Evolutionary conservation across 1,140 invertebrate genomes (phyloP), one percentile per base, ranked within the genome.

Genomic region (Apis laboriosa): DNA sequence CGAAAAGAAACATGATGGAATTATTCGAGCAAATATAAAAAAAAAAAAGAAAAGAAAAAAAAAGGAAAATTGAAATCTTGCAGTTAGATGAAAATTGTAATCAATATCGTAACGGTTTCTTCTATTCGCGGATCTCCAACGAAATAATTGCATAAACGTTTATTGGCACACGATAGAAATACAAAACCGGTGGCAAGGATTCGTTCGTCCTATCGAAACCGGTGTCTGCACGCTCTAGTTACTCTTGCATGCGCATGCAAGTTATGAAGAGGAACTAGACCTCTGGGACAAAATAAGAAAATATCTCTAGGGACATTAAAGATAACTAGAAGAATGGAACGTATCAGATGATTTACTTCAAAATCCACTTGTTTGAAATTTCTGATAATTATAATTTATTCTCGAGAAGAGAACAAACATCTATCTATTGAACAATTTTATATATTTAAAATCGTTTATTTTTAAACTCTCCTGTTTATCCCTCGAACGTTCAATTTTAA

Each of bases 161-260:
- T 55, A 80, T 84, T 73, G 80, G 28, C 76, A 67, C 68, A 67
- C 58, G 76, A 77, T 68, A 78, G 53, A 58, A 43, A 21, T 21
- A n/a, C 8, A 56, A 83, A 83, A 78, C 81, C 81, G 68, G 81
- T 78, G 58, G 67, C 63, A 34, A 21, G 15, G 28, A 67, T 51
- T n/a, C 34, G 75, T 17, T 24, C 9, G 67, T 66, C 70, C n/a
- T 71, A 58, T 64, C 58, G 66, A 51, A 76, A 83, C 81, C 75
- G 81, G 81, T 83, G 64, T 34, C 53, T 78, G 34, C 81, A 83
- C 81, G 81, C 81, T 83, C 81, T n/a, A 78, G 28, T 83, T 83
- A 71, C 60, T 34, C 2, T n/a, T 9, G 28, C 60, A 17, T 11
- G 66, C 9, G 1, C 15, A 21, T 12, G 49, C 61, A 19, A 49